Evolutionary conservation across 2,888 invertebrate species (phyloP).

Genomic region (Pachydiplax longipennis): DNA sequence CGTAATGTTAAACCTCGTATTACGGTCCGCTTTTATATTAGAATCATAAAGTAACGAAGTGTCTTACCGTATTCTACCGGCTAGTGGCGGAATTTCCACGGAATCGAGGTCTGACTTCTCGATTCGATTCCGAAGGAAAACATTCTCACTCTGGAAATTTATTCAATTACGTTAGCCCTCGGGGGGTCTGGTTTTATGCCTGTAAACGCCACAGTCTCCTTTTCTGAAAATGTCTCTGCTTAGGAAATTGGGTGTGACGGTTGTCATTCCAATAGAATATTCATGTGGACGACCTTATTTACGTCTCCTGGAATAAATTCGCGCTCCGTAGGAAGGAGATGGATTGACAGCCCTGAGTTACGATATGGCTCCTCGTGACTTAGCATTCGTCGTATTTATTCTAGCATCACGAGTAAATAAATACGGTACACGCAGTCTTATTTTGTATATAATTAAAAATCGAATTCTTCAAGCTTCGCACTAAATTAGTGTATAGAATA

Average conservation of each 20-base stretch:
- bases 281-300: background rate
- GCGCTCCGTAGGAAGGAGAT: background rate
- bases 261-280: background rate
- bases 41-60: background rate
- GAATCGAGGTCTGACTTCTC: background rate
- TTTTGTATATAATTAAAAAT: too few relatives aligned
- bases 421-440: too few relatives aligned
- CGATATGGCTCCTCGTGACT: background rate
- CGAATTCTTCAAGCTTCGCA: too few relatives aligned
- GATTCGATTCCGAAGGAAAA: background rate
- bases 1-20: background rate
- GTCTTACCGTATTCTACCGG: background rate
- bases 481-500: too few relatives aligned
- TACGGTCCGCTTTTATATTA: background rate
- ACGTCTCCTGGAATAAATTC: background rate
- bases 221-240: background rate
- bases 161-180: background rate
- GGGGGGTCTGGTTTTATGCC: constrained; percentile 1
- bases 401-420: too few relatives aligned
- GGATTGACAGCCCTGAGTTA: background rate
- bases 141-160: background rate
- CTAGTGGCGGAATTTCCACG: background rate
- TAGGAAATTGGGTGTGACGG: background rate
- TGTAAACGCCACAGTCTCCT: background rate
- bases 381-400: background rate